Percentiles rank a stretch among this genome's conserved stretches.
Evolutionary conservation across 2,888 invertebrate genomes (phyloP).

Genomic region (Odontocolon sp.): DNA sequence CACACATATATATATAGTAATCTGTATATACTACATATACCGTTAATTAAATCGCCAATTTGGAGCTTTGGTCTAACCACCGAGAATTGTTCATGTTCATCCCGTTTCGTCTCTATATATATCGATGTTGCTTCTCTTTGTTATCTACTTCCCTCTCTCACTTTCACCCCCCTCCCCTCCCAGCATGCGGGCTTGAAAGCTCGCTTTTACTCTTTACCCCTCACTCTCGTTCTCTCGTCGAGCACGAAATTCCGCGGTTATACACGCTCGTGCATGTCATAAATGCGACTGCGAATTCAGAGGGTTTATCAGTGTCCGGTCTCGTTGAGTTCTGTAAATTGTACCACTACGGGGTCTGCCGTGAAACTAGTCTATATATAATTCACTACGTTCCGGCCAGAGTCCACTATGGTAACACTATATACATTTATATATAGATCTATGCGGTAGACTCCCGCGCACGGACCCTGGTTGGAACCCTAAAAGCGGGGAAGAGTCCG

Average conservation of each 20-base stretch:
- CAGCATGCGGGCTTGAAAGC: slow-evolving; percentile 28
- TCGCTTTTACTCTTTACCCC: slow-evolving; percentile 24
- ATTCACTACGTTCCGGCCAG: too few species aligned
- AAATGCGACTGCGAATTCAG: slow-evolving; percentile 45
- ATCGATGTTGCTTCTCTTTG: slow-evolving; percentile 4
- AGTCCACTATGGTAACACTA: too few species aligned
- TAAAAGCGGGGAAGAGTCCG: too few species aligned
- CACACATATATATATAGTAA: not conserved
- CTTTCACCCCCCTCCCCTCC: not conserved
- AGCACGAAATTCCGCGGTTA: slow-evolving; percentile 52
- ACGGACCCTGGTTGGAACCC: too few species aligned
- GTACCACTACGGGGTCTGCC: too few species aligned
- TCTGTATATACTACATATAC: slow-evolving; percentile 30
- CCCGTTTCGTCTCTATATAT: slow-evolving; percentile 22
- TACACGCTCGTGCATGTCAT: slow-evolving; percentile 49
- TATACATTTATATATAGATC: too few species aligned
- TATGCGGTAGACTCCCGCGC: too few species aligned
- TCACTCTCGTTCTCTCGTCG: slow-evolving; percentile 37
- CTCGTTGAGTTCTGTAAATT: slow-evolving; percentile 41
- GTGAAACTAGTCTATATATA: too few species aligned
- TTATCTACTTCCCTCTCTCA: not conserved
- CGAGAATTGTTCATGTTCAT: slow-evolving; percentile 56
- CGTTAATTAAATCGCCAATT: slow-evolving; percentile 65
- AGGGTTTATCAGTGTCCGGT: slow-evolving; percentile 55
- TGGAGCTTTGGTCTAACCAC: slow-evolving; percentile 57